Base-by-base conservation (phyloP, 1,140 invertebrate species). In the Drosophila micromelanica region DNA sequence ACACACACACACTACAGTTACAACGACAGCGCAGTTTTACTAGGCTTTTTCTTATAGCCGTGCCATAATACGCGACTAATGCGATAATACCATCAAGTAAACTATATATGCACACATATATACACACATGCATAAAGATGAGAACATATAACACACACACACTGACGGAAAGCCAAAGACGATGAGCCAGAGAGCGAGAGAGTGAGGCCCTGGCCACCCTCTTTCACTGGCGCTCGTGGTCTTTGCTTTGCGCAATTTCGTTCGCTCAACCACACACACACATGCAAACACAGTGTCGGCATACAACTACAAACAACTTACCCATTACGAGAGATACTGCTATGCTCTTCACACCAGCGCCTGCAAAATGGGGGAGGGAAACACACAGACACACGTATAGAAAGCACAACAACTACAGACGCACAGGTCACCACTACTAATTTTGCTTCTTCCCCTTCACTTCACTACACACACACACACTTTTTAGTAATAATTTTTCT, bases 321-420 rank as follows among this genome's bases (percentile, higher is more conserved):
- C 82, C 82, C 82, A 86, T 86, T 57, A 76, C 78, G 78, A 72
- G 74, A 78, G 65, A 70, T 86, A 81, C 78, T 87, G 82, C 82
- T 86, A 70, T 87, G 57, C 81, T 85, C 81, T 86, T 85, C 74
- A 73, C 81, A 77, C 78, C 80, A 77, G 77, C 81, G 81, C 81
- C 74, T 80, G 81, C 62, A 71, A 85, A 82, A 82, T 81, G 82
- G 82, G 82, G 82, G 82, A 87, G 82, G 82, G 82, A 61, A 77
- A 77, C 73, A 77, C 72, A 76, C 72, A 76, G 55, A 54, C 57
- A 69, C 51, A 61, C 76, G 71, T 59, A 80, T 70, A 67, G 78
- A 86, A 87, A 87, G 64, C 75, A 89, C 81, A 81, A 87, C 82
- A 82, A 87, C 64, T 82, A 87, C 84, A 82, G 68, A 78, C 64